A percentile compares a stretch with the other conserved stretches of the same genome.
These are phyloP conservation scores for Chionodraco myersi DNA, from an alignment of 2,113 vertebrate species.

Conservation along the genomic window DNA sequence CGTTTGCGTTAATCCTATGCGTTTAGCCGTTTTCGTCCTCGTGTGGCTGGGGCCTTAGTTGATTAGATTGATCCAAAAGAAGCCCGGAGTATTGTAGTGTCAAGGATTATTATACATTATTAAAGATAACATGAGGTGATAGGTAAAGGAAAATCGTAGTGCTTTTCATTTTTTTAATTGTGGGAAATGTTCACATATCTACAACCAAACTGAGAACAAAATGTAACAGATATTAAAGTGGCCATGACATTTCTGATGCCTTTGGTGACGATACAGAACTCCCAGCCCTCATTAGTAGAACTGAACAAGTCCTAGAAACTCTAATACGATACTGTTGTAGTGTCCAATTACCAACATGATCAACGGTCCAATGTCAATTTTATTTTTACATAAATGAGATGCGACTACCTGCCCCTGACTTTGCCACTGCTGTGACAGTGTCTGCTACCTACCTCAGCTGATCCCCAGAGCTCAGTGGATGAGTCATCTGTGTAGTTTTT, in stretches of 20 bases:
- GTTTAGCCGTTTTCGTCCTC: too few species aligned
- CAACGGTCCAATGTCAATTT: slow-evolving; percentile 21
- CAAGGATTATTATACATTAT: slow-evolving; percentile 22
- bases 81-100: not conserved
- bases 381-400: slow-evolving; percentile 20
- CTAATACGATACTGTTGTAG: slow-evolving; percentile 2
- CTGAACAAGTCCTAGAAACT: slow-evolving; percentile 17
- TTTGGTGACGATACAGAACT: slow-evolving; percentile 32
- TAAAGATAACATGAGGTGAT: not conserved
- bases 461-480: slow-evolving; percentile 18
- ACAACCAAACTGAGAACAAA: slow-evolving; percentile 10
- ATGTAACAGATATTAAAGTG: slow-evolving; percentile 22
- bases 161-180: not conserved
- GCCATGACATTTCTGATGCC: slow-evolving; percentile 19
- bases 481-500: slow-evolving; percentile 50
- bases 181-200: not conserved
- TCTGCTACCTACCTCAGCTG: slow-evolving; percentile 38
- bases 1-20: too few species aligned
- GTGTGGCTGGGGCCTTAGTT: not conserved
- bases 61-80: not conserved
- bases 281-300: slow-evolving; percentile 51
- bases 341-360: slow-evolving; percentile 21
- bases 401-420: slow-evolving; percentile 31
- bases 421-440: slow-evolving; percentile 31
- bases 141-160: not conserved